Evolutionary conservation across 2,113 vertebrate species (phyloP), one percentile per base, ranked within the genome.

Genomic region (Ceyx melanurus): DNA sequence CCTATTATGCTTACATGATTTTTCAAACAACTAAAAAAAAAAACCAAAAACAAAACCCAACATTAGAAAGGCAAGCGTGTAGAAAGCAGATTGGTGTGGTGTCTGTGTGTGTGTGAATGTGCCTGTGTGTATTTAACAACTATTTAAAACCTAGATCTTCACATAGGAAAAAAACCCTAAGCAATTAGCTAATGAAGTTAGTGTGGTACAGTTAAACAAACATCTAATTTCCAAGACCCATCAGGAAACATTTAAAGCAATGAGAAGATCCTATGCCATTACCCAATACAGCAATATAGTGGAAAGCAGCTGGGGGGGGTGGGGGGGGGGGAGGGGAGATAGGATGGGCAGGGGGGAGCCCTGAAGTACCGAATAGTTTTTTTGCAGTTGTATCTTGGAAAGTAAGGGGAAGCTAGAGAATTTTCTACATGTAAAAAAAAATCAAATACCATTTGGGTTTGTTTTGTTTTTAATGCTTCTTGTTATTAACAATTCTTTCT

Each of bases 1-100:
- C 89, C 92, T 95, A 95, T 95, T 96, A 96, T 78, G 92, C 79
- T 89, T 96, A 93, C 72, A 95, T 81, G 78, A 91, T 94, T 94
- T 95, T 94, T 91, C 50, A 83, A 92, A 89, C 79, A 92, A 88
- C 82, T 37, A 37, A 37, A 37, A 37, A 37, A 37, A 35, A 35
- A 35, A 35, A 65, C 35, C 2, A 25, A 23, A 67, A n/a, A 78
- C 73, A 33, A 75, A 78, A 72, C 46, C 75, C 22, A 42, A 42
- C 77, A 89, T 89, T 91, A 20, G 88, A 87, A 83, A 89, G 66
- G 73, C 10, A 17, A 67, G 19, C 9, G 1, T 31, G 82, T 51
- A 73, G 88, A 50, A 89, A 78, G 53, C 73, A 89, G 71, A 82
- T 33, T 87, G 88, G 76, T 6, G 1, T 70, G 45, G 42, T 23